These are phyloP conservation scores for Macquaria ambigua DNA, from an alignment of 2,113 vertebrate species.

Conservation along the genomic window DNA sequence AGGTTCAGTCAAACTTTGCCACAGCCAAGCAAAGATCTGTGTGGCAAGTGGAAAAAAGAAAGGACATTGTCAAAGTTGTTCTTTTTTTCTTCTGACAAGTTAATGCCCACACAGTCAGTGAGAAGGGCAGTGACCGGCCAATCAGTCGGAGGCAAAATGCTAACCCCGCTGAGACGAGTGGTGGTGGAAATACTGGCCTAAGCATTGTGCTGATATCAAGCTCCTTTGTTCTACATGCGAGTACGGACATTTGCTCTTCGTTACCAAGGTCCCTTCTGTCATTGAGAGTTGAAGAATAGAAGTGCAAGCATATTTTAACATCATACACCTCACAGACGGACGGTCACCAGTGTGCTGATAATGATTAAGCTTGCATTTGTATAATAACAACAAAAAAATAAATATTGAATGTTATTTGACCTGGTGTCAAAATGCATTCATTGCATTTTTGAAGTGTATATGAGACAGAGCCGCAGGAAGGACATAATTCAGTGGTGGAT, in stretches of 20 bases:
- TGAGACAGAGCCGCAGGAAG: slow-evolving; percentile 62
- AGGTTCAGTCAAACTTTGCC: slow-evolving; percentile 84
- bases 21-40: slow-evolving; percentile 69
- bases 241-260: slow-evolving; percentile 68
- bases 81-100: slow-evolving; percentile 66
- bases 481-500: slow-evolving; percentile 73
- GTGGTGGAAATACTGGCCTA: slow-evolving; percentile 62
- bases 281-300: slow-evolving; percentile 73
- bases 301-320: slow-evolving; percentile 75
- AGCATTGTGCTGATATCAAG: slow-evolving; percentile 75
- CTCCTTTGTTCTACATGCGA: slow-evolving; percentile 71
- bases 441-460: slow-evolving; percentile 57
- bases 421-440: slow-evolving; percentile 67
- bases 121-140: slow-evolving; percentile 74
- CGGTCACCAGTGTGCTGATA: slow-evolving; percentile 66
- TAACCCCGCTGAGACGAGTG: slow-evolving; percentile 69
- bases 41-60: slow-evolving; percentile 61
- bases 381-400: slow-evolving; percentile 31
- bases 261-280: slow-evolving; percentile 77
- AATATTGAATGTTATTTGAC: slow-evolving; percentile 58
- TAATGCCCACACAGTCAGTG: slow-evolving; percentile 67
- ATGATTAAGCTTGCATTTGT: slow-evolving; percentile 65
- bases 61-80: slow-evolving; percentile 75
- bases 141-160: slow-evolving; percentile 63
- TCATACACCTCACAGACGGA: slow-evolving; percentile 61